Percentiles rank a stretch among this genome's conserved stretches.
Conservation (phyloP, 2,797 vertebrate species). For the Gallinago solitaria region DNA sequence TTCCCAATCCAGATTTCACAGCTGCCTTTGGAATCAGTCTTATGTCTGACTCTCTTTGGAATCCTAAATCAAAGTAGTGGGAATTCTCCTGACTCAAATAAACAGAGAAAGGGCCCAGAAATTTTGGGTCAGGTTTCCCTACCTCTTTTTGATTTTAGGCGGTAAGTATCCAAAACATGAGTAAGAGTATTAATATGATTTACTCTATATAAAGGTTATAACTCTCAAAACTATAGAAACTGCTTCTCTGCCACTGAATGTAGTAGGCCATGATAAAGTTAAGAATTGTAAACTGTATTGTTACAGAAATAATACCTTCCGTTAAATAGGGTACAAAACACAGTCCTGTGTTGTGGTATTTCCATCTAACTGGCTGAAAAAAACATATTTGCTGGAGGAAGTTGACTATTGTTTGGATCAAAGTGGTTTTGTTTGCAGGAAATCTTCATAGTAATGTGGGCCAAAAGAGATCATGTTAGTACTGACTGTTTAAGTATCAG, state of each 20-base stretch:
- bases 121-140: slow-evolving; percentile 90
- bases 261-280: background rate
- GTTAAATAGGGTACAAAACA: background rate
- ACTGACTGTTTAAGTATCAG: background rate
- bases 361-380: background rate
- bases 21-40: slow-evolving; percentile 91
- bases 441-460: background rate
- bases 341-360: background rate
- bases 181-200: background rate
- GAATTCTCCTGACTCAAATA: slow-evolving; percentile 94
- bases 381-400: background rate
- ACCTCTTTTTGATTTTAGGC: slow-evolving; percentile 92
- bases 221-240: background rate
- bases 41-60: slow-evolving; percentile 90
- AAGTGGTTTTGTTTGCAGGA: background rate
- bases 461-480: background rate
- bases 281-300: background rate
- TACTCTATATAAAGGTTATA: background rate
- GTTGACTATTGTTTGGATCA: background rate
- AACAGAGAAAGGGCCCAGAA: slow-evolving; percentile 91
- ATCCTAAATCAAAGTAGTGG: slow-evolving; percentile 90
- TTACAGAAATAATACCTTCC: background rate
- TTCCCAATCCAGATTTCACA: slow-evolving; percentile 95
- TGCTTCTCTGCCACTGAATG: background rate
- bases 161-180: slow-evolving; percentile 79